Conservation (phyloP, 64 coral and sea anemone genomes). For the Stichodactyla mertensii region DNA sequence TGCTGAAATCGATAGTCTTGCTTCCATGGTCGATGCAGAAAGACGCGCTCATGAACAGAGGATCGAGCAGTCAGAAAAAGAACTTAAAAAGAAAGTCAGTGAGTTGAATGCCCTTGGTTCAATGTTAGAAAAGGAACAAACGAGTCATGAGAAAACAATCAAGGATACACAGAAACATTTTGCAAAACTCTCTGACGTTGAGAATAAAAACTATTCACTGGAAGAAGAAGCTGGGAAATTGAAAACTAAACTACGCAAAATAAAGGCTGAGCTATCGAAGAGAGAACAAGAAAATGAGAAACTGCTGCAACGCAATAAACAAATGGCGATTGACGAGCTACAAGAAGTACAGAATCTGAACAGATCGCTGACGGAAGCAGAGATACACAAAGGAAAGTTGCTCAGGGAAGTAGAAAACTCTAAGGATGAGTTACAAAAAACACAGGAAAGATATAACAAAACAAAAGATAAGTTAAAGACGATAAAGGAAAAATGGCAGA, state of each 20-base stretch:
- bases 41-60: conserved; percentile 30
- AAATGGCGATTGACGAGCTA: conserved; percentile 33
- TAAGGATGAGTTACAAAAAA: conserved; percentile 53
- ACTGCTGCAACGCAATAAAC: conserved; percentile 24
- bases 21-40: conserved; percentile 38
- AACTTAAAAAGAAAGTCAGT: conserved; percentile 16
- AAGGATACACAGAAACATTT: conserved; percentile 49
- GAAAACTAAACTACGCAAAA: conserved; percentile 29
- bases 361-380: conserved; percentile 72
- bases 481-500: conserved; percentile 63
- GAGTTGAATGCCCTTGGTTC: conserved; percentile 29
- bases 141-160: conserved; percentile 41
- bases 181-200: conserved; percentile 16
- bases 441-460: conserved; percentile 62
- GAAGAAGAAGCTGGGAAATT: conserved; percentile 10
- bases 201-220: conserved; percentile 29
- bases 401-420: conserved; percentile 58
- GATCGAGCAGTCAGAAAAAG: conserved; percentile 39
- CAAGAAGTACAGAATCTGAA: conserved; percentile 78
- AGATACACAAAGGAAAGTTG: conserved; percentile 76
- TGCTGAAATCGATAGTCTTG: conserved; percentile 45
- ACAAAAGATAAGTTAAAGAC: conserved; percentile 69
- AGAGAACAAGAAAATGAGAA: conserved; percentile 24
- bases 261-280: conserved; percentile 27
- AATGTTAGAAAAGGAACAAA: conserved; percentile 50